Evolutionary conservation across 1,140 invertebrate species (phyloP).

Genomic region (Listronotus oregonensis): DNA sequence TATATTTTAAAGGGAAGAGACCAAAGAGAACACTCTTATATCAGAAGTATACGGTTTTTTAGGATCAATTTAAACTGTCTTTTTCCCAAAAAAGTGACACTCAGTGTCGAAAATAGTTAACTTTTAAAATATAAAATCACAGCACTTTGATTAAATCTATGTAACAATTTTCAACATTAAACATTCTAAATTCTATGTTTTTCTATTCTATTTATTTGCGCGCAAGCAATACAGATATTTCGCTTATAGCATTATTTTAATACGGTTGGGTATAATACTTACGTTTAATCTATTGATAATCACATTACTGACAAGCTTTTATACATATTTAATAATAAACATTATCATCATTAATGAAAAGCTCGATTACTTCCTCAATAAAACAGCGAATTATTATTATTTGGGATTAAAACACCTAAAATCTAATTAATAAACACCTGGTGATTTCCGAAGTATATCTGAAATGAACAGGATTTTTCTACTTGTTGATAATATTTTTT

Average conservation of each 20-base stretch:
- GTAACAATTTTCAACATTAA: background rate
- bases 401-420: no score
- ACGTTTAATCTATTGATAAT: conserved; percentile 9
- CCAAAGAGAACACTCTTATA: conserved; percentile 4
- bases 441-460: no score
- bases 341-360: background rate
- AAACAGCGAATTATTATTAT: no score
- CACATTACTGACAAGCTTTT: conserved; percentile 33
- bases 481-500: no score
- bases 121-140: conserved; percentile 17
- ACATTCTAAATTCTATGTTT: background rate
- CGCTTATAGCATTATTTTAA: background rate
- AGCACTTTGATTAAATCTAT: conserved; percentile 22
- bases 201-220: background rate
- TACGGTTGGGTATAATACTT: background rate
- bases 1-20: conserved; percentile 17
- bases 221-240: background rate
- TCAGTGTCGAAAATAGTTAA: background rate
- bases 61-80: background rate
- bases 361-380: no score
- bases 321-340: background rate
- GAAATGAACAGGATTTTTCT: no score
- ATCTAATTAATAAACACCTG: no score
- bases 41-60: conserved; percentile 2
- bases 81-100: background rate